Evolutionary conservation across 2,888 invertebrate genomes (phyloP), one percentile per base, ranked within the genome.

Genomic region (Watsonalla binaria): DNA sequence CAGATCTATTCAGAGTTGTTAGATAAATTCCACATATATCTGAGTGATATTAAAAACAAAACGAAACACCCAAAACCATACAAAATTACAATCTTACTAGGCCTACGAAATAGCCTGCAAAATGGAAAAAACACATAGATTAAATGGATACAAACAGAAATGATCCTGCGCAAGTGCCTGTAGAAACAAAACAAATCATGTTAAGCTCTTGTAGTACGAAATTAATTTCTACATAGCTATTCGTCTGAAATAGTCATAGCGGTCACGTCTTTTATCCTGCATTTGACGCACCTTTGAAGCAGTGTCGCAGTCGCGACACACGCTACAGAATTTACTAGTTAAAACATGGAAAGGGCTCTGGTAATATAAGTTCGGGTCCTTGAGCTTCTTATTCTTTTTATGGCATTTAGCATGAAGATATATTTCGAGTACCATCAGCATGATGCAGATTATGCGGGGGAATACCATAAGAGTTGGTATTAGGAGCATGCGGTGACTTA

Each of bases 261-360:
- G 80, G 55, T 70, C 66, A 46, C 82, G 76, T 46, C 94, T 86
- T 74, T 93, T 92, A 63, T 94, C 94, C 61, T 94, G 94, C 63
- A 95, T 84, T 64, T 93, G 93, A 0, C 92, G 92, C 48, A 94
- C 92, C 64, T 92, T 92, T 51, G 93, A 91, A 77, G 93, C 92
- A 64, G 92, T 92, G 39, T 88, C 90, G 66, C 93, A 92, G 53
- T 93, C 93, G 54, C 93, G 92, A 63, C 95, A 95, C 33, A 92
- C 82, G 5, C 92, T 93, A 76, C 95, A 95, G 74, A 94, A 95
- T 59, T 93, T 93, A 15, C 94, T 93, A 0, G 93, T 92, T 6
- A 94, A 85, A 2, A 93, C 82, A 74, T 95, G 94, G 60, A 95
- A 91, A 0, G 95, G 95, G 64, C 95, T 95, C 47, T 93, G 92